Base-by-base conservation (phyloP, 37 sponge, comb jelly and placozoan genomes). In the Halichondria panicea region DNA sequence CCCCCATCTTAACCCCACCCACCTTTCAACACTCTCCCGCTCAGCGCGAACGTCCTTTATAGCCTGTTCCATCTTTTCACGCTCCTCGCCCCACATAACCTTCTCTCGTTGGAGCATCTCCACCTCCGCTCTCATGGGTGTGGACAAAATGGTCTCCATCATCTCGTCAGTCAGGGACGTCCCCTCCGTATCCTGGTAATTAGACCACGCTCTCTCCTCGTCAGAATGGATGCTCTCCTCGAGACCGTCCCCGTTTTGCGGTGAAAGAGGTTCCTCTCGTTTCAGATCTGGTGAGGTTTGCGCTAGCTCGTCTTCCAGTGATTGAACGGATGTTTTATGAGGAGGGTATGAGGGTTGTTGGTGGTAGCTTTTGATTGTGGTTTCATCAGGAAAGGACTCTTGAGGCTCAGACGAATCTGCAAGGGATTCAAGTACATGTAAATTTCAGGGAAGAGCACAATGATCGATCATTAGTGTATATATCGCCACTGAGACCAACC, bases 21-120 rank as follows among this genome's bases (percentile, higher is more conserved):
- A 90, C 91, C 75, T 71, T 45, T 90, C 75, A 11, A 90, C 28
- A 30, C 65, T 64, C n/a, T 83, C 86, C 33, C 54, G 84, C 50
- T 80, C 67, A 46, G 70, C 63, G 7, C 74, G 50, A 18, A 64
- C 8, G 1, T 63, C 30, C 50, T 44, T 62, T 53, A 56, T 76
- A 58, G 80, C 70, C 42, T 53, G 30, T 65, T 65, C 63, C 55
- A 89, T 36, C 4, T 61, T 22, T 30, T 28, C 57, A 53, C 55
- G 61, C 43, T 76, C 72, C 30, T 48, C 36, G 21, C 63, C 60
- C 68, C 66, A 76, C 3, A 6, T 18, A n/a, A 71, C 88, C 15
- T 64, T 74, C 71, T 81, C 87, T 55, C 74, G 74, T 75, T 60
- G 74, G 25, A 86, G 60, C 81, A 86, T 74, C 31, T 86, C 87